Conservation (phyloP, 2,888 invertebrate genomes). For the Ophion ellenae region DNA sequence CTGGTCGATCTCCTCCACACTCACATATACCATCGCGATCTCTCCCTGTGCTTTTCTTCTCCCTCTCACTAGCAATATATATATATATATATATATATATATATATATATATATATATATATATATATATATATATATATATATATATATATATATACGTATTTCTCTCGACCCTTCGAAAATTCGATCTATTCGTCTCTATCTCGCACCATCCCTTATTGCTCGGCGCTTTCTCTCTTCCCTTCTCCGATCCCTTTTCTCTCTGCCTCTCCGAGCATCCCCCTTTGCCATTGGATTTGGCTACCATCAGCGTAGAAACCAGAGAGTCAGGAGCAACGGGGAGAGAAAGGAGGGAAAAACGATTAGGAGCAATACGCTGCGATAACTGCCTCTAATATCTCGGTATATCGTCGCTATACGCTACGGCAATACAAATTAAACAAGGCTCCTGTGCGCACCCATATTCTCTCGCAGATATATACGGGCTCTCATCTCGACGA, state of each 20-base stretch:
- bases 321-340: conserved; percentile 25
- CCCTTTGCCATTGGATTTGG: conserved; percentile 47
- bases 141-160: background rate
- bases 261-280: conserved; percentile 47
- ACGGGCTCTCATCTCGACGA: conserved; percentile 53
- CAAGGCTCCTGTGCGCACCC: conserved; percentile 75
- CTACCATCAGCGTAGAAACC: conserved; percentile 48
- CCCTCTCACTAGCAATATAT: conserved; percentile 36
- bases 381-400: conserved; percentile 83
- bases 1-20: conserved; percentile 35
- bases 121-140: conserved; percentile 38
- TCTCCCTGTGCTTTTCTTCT: conserved; percentile 48
- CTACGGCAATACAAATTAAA: conserved; percentile 81
- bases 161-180: conserved; percentile 44
- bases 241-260: conserved; percentile 20
- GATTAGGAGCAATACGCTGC: conserved; percentile 83
- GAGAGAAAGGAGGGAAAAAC: conserved; percentile 73
- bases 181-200: conserved; percentile 63
- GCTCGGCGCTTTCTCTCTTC: conserved; percentile 54
- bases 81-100: background rate
- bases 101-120: conserved; percentile 16
- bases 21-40: conserved; percentile 7
- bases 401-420: conserved; percentile 73
- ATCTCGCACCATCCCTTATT: conserved; percentile 61
- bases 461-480: conserved; percentile 72